Evolutionary conservation across 1,140 invertebrate species (phyloP), one percentile per base, ranked within the genome.

Genomic region (Phortica variegata): DNA sequence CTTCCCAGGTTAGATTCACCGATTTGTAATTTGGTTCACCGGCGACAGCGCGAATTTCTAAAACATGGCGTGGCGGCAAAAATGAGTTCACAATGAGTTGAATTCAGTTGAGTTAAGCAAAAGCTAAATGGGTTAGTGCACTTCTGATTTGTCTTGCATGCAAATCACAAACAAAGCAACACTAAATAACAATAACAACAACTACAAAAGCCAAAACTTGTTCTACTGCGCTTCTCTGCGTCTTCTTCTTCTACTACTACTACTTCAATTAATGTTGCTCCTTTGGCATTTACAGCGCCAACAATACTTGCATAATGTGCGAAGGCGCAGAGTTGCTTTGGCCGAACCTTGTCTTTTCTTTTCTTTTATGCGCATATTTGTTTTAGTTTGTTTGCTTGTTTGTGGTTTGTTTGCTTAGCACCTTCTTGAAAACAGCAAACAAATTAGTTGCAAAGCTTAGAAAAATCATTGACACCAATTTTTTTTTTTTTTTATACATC

Each of bases 1-100:
- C 61, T 63, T 86, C 84, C 87, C 87, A 89, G 39, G 82, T 81
- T 16, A 89, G 77, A 23, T 82, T 79, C 4, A 87, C 85, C 65
- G 84, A 82, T 53, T 85, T 79, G 61, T 87, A 89, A 68, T 87
- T 86, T 34, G 85, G 84, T 66, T 86, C 84, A 37, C 84, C 87
- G 49, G 84, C 81, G 42, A 88, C 77, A 60, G 85, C 82, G 61
- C 80, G 77, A 46, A 87, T 82, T 65, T 82, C 84, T 86, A 79
- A 52, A 53, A 50, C 55, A 47, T 21, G 19, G 12, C 17, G 12
- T 17, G 34, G 43, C 43, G 46, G 47, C 48, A 49, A 54, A 65
- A 55, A 59, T 73, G 32, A 77, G 78, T 79, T 68, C 75, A 77
- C 13, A 76, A 78, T 39, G 36, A 48, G 20, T 38, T 18, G 23